Conservation (phyloP, 2,113 vertebrate genomes). For the Antennarius striatus region DNA sequence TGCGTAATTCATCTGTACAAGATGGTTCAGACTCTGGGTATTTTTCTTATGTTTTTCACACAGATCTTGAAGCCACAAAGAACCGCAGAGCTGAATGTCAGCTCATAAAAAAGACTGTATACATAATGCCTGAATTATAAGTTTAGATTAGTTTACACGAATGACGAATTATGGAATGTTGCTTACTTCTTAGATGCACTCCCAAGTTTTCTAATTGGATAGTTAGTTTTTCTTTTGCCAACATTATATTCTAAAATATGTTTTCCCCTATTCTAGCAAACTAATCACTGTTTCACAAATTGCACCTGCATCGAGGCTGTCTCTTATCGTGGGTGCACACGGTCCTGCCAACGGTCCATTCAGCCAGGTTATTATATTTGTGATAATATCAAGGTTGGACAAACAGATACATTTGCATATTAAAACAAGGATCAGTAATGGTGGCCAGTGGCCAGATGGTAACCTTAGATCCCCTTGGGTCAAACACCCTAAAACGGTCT, state of each 20-base stretch:
- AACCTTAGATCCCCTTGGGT: conserved; percentile 76
- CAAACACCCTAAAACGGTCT: conserved; percentile 66
- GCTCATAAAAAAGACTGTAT: neutral
- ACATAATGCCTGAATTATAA: neutral
- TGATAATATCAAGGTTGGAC: conserved; percentile 62
- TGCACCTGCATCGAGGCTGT: conserved; percentile 16
- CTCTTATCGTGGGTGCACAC: conserved; percentile 41
- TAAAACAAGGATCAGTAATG: conserved; percentile 72
- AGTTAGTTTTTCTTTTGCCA: neutral
- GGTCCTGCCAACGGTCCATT: conserved; percentile 39
- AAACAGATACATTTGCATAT: conserved; percentile 73
- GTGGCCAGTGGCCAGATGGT: conserved; percentile 77
- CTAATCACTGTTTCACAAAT: neutral
- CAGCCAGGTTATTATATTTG: conserved; percentile 55
- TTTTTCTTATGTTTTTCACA: neutral
- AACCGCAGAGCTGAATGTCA: neutral
- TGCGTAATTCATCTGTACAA: neutral
- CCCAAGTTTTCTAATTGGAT: neutral
- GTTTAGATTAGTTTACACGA: too few species aligned
- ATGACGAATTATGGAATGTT: too few species aligned
- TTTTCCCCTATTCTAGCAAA: conserved; percentile 1
- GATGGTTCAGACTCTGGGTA: too few species aligned
- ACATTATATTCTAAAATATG: conserved; percentile 1
- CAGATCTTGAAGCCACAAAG: neutral
- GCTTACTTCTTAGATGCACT: too few species aligned